Conservation (phyloP, 1,140 invertebrate genomes). For the Helicorthomorpha holstii region DNA sequence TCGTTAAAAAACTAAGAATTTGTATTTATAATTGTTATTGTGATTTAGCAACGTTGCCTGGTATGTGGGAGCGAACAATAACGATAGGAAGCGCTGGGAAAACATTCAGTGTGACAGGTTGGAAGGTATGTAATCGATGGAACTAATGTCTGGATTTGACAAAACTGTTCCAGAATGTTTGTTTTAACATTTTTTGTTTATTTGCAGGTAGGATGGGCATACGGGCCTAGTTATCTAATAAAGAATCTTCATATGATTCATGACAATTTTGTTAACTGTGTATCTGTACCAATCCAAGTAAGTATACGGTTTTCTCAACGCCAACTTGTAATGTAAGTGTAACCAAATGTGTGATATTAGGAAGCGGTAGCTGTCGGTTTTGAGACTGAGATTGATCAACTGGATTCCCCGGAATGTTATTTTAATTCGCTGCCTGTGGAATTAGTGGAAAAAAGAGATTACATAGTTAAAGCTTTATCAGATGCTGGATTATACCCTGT, state of each 20-base stretch:
- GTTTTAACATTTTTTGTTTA: no score
- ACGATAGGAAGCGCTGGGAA: slow-evolving; percentile 96
- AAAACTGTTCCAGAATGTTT: no score
- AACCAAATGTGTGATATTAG: no score
- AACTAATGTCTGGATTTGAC: no score
- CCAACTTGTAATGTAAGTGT: background rate
- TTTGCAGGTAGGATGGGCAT: slow-evolving; percentile 90
- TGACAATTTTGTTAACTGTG: slow-evolving; percentile 87
- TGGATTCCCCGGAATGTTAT: slow-evolving; percentile 64
- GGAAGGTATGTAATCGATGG: no score
- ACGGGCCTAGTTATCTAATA: slow-evolving; percentile 65
- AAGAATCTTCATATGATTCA: slow-evolving; percentile 69
- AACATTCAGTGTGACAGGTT: slow-evolving; percentile 93
- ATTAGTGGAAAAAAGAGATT: slow-evolving; percentile 67
- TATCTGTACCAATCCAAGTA: slow-evolving; percentile 54
- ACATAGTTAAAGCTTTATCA: slow-evolving; percentile 38
- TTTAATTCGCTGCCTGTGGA: slow-evolving; percentile 59
- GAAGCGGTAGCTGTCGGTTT: slow-evolving; percentile 83
- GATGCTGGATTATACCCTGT: slow-evolving; percentile 78
- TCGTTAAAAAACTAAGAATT: background rate
- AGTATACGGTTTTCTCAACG: no score
- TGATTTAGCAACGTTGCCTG: slow-evolving; percentile 66
- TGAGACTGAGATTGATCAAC: slow-evolving; percentile 59
- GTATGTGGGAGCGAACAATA: slow-evolving; percentile 94
- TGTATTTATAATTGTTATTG: background rate